Conservation (phyloP, 2,113 vertebrate species). For the Megalops atlanticus region DNA sequence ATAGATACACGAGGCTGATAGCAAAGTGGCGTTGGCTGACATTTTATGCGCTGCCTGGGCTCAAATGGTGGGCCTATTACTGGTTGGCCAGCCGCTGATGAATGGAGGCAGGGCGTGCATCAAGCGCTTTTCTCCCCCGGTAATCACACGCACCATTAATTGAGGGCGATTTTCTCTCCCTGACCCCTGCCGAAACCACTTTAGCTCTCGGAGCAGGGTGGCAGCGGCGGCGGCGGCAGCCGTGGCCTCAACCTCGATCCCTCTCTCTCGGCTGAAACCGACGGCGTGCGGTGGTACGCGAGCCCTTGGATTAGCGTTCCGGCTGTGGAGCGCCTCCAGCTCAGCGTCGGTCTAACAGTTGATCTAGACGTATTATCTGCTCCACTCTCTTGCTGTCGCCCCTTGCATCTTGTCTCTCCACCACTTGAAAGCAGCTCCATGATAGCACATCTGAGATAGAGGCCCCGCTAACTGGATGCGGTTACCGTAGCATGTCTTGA, state of each 20-base stretch:
- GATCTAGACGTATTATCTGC: neutral
- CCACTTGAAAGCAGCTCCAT: neutral
- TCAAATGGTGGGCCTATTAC: neutral
- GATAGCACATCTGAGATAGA: neutral
- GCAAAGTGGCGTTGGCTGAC: neutral
- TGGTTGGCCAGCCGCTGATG: neutral
- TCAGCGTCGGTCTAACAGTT: neutral
- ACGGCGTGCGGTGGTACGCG: neutral
- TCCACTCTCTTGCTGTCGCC: no score
- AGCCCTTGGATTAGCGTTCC: neutral
- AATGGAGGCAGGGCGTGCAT: neutral
- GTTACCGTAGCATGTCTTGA: neutral
- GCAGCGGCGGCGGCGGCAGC: neutral
- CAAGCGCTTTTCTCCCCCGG: neutral
- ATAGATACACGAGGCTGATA: neutral
- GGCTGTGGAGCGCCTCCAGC: neutral
- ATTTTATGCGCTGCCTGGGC: neutral
- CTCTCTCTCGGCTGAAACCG: neutral
- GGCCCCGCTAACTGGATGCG: neutral
- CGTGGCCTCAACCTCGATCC: neutral
- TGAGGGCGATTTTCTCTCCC: neutral
- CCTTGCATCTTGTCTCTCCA: neutral
- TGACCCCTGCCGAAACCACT: neutral
- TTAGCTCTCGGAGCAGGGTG: neutral
- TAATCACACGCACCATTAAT: slow-evolving; percentile 13